A percentile compares a stretch with the other conserved stretches of the same genome.
Conservation (phyloP, 2,888 invertebrate species). For the Margaritifera margaritifera region DNA sequence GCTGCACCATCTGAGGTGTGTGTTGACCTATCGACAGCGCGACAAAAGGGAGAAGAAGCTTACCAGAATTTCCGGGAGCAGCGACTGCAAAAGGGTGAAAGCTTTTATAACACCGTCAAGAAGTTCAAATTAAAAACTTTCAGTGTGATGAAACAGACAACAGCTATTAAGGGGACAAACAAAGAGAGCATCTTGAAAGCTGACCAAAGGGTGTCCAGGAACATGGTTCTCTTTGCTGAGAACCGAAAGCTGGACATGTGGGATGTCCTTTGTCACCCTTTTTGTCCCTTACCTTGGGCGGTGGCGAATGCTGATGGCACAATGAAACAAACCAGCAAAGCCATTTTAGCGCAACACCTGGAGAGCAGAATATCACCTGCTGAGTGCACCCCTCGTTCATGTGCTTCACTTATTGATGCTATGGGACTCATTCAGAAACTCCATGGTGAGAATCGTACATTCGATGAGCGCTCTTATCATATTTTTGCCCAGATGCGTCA, state of each 20-base stretch:
- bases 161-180: no score
- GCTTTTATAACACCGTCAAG: no score
- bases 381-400: slow-evolving; percentile 20
- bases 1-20: slow-evolving; percentile 6
- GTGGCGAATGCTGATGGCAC: no score
- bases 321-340: slow-evolving; percentile 31
- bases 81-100: no score
- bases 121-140: no score
- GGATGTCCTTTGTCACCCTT: no score
- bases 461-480: slow-evolving; percentile 17
- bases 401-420: slow-evolving; percentile 16
- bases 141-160: no score
- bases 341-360: slow-evolving; percentile 13
- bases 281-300: slow-evolving; percentile 29
- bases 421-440: slow-evolving; percentile 29
- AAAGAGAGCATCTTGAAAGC: no score
- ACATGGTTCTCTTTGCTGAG: no score
- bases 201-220: no score
- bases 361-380: no score
- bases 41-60: slow-evolving; percentile 9
- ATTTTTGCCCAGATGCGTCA: slow-evolving; percentile 14
- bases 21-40: slow-evolving; percentile 7
- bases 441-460: slow-evolving; percentile 24
- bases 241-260: no score
- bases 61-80: neutral